Evolutionary conservation across 2,797 vertebrate species (phyloP), one percentile per base, ranked within the genome.

Genomic region (Chaetodon trifasciatus): DNA sequence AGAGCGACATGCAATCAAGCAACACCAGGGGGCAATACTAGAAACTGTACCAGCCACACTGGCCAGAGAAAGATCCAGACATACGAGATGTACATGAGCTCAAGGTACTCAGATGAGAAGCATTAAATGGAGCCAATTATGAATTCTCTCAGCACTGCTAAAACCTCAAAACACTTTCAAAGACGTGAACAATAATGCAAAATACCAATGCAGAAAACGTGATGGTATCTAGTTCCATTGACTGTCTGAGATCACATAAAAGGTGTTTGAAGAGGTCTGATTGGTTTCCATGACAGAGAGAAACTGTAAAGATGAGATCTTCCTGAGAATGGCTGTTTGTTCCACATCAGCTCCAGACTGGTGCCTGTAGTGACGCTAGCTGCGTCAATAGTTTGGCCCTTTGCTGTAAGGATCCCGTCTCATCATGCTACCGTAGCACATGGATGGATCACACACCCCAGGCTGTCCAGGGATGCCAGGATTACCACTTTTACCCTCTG

Each of bases 371-470:
- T 86, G 85, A 90, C 57, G 79, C 77, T 78, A 75, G 28, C 60
- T 81, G 65, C 66, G 40, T 94, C 96, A 99, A 96, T 99, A 99
- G 93, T 97, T 98, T 89, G 98, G 98, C 89, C 97, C 98, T 96
- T 99, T 99, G 93, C 96, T 96, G 91, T 97, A 99, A 68, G 96
- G 94, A 94, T 97, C 96, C 93, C 96, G 96, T 85, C 97, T 95
- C 86, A 97, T 96, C 93, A 97, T 95, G 66, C 95, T 94, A 84
- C 96, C 94, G 64, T 99, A 98, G 93, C 98, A 99, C 72, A 98
- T 90, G 5, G 97, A 97, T 58, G 97, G 97, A 85, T 99, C 97
- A 78, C 98, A 99, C 83, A 97, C 94, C 76, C 98, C 98, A 44
- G 97, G 97, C 5, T 96, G 88, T 44, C 98, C 98, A 28, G 96